Evolutionary conservation across 1,140 invertebrate genomes (phyloP), one percentile per base, ranked within the genome.

Genomic region (Hyles vespertilio): DNA sequence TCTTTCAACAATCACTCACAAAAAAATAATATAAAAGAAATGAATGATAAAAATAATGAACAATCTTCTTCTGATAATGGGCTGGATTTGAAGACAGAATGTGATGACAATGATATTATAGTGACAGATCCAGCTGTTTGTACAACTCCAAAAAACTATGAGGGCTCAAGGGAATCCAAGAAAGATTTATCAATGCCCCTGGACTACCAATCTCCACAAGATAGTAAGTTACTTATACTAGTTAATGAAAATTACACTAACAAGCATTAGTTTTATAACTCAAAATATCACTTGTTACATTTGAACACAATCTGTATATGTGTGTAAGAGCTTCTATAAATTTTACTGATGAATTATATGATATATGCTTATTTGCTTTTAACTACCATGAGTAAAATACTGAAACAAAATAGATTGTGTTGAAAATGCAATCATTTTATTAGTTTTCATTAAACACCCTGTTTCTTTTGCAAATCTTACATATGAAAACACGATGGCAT

Each of bases 401-500:
- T 40, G 8, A 40, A 40, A 40, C 8, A 5, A 68, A 65, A 67
- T 58, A 74, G 83, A 88, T 88, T 88, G 83, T 89, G 83, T 86
- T 87, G 84, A 87, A 89, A 89, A 89, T 89, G 84, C 84, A 87
- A 84, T 87, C 81, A 84, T 62, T 81, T 84, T 76, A 61, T 79
- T 80, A 74, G 64, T 77, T 83, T 78, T 75, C 71, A 76, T 77
- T 68, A 55, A 72, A 69, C 69, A 69, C 72, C 58, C 62, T 70
- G 61, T 81, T 88, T 84, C 65, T 77, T 79, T 88, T 81, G 75
- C 77, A 81, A 80, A 66, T 57, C 69, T 70, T 72, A 77, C 68
- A 62, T 68, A 65, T 81, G 86, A 86, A 89, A 89, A 85, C 86
- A 89, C 84, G 86, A 87, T 89, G 84, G 86, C 86, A 89, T 89